Evolutionary conservation across 2,113 vertebrate species (phyloP).

Genomic region (human (Homo sapiens)): DNA sequence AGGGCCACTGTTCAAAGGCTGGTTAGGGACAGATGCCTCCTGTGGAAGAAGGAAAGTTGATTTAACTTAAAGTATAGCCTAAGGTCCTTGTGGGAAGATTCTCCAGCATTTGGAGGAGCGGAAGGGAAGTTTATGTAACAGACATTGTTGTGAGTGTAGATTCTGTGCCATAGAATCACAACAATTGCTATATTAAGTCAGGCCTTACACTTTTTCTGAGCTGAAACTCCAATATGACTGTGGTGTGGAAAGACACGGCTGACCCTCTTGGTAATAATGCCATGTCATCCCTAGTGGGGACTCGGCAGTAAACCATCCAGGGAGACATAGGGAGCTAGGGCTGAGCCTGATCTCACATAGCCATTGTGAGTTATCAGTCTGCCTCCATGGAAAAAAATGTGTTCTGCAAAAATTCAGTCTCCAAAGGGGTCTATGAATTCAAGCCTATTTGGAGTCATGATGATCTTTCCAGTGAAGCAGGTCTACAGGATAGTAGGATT

Average conservation of each 20-base stretch:
- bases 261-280: background rate
- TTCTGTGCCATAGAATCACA: background rate
- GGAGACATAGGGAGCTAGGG: background rate
- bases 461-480: background rate
- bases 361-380: accelerated
- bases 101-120: background rate
- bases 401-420: background rate
- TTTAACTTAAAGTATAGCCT: background rate
- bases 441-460: background rate
- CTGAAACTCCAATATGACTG: background rate
- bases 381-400: background rate
- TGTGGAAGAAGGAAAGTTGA: background rate
- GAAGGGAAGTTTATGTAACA: background rate
- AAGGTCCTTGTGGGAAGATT: background rate
- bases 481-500: accelerated
- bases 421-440: background rate
- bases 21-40: background rate
- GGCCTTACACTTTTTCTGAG: background rate
- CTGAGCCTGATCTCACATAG: background rate
- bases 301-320: background rate
- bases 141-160: background rate
- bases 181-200: background rate
- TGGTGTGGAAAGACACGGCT: background rate
- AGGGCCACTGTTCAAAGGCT: background rate
- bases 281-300: background rate